Conservation (phyloP, 1,140 invertebrate genomes). For the Hermetia illucens region DNA sequence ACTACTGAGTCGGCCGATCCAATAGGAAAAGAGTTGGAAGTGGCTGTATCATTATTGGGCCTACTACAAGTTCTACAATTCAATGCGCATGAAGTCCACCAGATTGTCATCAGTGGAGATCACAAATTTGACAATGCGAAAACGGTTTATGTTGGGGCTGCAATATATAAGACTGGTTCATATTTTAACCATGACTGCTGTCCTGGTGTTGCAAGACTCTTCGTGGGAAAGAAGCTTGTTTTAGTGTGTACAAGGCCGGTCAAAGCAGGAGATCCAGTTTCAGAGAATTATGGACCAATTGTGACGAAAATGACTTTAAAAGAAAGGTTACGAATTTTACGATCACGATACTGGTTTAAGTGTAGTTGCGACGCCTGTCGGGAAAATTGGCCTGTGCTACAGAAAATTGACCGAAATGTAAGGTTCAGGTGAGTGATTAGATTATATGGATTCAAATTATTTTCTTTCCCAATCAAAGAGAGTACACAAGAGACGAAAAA, state of each 20-base stretch:
- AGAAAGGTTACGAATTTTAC: slow-evolving; percentile 49
- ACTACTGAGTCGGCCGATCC: slow-evolving; percentile 28
- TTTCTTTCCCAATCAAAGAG: too few species aligned
- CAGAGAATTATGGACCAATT: slow-evolving; percentile 77
- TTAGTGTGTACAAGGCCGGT: slow-evolving; percentile 50
- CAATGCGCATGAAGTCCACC: slow-evolving; percentile 81
- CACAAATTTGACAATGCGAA: slow-evolving; percentile 40
- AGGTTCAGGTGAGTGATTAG: slow-evolving; percentile 18
- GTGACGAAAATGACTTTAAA: slow-evolving; percentile 47
- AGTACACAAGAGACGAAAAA: too few species aligned
- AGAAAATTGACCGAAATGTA: slow-evolving; percentile 38
- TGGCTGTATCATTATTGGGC: slow-evolving; percentile 49
- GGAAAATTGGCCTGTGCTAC: slow-evolving; percentile 60
- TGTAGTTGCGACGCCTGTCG: slow-evolving; percentile 60
- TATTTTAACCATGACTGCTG: slow-evolving; percentile 83
- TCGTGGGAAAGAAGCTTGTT: slow-evolving; percentile 56
- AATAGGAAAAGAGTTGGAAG: slow-evolving; percentile 36
- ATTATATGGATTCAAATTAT: too few species aligned
- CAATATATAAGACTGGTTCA: slow-evolving; percentile 62
- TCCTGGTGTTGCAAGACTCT: slow-evolving; percentile 65
- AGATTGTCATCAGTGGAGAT: slow-evolving; percentile 39
- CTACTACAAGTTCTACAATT: slow-evolving; percentile 73
- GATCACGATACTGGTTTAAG: slow-evolving; percentile 64
- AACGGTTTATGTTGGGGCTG: slow-evolving; percentile 55
- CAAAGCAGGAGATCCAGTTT: slow-evolving; percentile 45